These are phyloP conservation scores for Ornithoptera priamus DNA, from an alignment of 2,888 invertebrate genomes.

Conservation along the genomic window DNA sequence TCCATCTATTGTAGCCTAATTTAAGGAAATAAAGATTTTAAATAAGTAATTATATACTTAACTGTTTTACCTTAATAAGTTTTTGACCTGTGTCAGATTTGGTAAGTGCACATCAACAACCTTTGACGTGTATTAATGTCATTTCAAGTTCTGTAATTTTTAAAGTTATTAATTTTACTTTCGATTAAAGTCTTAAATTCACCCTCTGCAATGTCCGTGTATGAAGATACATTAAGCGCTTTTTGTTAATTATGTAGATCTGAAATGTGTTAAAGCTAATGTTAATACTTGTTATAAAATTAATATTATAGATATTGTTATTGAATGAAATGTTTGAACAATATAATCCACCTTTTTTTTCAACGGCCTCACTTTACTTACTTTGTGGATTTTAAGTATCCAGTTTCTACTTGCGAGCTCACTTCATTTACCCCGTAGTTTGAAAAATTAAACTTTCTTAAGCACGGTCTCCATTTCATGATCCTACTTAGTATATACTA, in stretches of 20 bases:
- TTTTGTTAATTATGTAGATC: neutral
- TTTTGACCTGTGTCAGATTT: neutral
- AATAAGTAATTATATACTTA: too few relatives aligned
- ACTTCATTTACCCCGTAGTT: constrained; percentile 17
- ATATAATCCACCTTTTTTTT: neutral
- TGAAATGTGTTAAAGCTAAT: too few relatives aligned
- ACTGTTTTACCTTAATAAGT: neutral
- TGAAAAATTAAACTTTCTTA: constrained; percentile 23
- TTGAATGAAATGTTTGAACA: too few relatives aligned
- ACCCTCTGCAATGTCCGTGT: neutral
- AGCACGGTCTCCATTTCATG: constrained; percentile 19
- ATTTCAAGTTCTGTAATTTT: neutral
- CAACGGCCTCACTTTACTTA: constrained; percentile 12
- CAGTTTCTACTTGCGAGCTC: constrained; percentile 10
- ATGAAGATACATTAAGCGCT: neutral
- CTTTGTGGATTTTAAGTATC: constrained; percentile 16
- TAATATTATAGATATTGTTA: too few relatives aligned
- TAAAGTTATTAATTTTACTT: neutral
- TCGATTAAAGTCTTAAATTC: neutral
- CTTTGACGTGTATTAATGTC: neutral
- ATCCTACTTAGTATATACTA: neutral
- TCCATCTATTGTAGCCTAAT: too few relatives aligned
- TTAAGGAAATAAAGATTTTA: too few relatives aligned
- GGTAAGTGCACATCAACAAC: neutral
- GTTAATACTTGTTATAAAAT: too few relatives aligned